Evolutionary conservation across 2,113 vertebrate genomes (phyloP), one percentile per base, ranked within the genome.

Genomic region (Epinephelus moara): DNA sequence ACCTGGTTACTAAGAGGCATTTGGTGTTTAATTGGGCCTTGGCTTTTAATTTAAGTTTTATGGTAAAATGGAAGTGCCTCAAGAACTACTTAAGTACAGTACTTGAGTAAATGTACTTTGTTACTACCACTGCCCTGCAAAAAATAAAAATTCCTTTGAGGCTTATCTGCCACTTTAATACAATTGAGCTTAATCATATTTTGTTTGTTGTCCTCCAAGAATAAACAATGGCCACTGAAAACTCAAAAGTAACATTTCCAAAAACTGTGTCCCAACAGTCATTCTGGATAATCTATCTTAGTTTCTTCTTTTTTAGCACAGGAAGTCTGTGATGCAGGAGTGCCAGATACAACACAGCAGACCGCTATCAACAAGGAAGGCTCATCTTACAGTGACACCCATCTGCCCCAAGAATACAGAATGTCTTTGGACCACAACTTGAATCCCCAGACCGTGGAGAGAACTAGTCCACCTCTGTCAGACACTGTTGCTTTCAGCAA

Each of bases 331-430:
- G 64, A 30, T 42, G 7, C 12, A 13, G 66, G 25, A 27, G 40
- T 5, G 30, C 57, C 56, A 0, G 30, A 63, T 11, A 0, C 17
- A 17, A 6, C 3, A 10, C 56, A 19, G 1, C 55, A 15, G 40
- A 25, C 52, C 0, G 21, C 0, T 37, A 3, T 5, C 21, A 25
- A 10, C 0, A 47, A 63, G 4, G 42, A 64, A 25, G 68, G 55
- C 53, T 67, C 19, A 2, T 66, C 71, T 62, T 66, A 19, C 25
- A 2, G 50, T 13, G 30, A 78, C 9, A 0, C 40, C 4, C 23
- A n/a, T 30, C 27, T 2, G 23, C 69, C 42, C 66, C 56, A 23
- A 23, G 15, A 71, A 40, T 25, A 74, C 63, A 17, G 21, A 15
- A 33, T 11, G 11, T 2, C 30, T n/a, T 17, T 4, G 19, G 59